phyloP scores from a whole-genome alignment of 64 coral and sea anemone species.

The Porites australiensis region DNA sequence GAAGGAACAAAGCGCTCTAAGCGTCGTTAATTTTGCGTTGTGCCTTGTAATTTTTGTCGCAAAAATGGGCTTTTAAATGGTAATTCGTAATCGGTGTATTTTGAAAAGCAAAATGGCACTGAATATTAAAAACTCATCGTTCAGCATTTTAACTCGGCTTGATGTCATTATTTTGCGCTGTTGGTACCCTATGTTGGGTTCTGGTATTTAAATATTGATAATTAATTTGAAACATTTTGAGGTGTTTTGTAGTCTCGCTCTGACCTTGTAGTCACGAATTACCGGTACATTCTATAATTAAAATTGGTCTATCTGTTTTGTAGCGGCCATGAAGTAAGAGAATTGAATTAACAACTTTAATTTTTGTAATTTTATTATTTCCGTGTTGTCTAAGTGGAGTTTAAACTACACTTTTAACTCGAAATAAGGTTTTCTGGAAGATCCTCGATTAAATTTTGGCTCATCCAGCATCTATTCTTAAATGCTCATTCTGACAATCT shows the following conservation, averaged over 20 bases:
- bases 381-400: neutral
- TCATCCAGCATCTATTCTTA: too few species aligned
- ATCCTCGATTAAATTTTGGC: neutral
- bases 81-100: constrained; percentile 30
- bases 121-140: constrained; percentile 60
- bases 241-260: constrained; percentile 26
- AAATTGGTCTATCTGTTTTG: constrained; percentile 4
- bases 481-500: too few species aligned
- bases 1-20: neutral
- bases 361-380: neutral
- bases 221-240: constrained; percentile 31
- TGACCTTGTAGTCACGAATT: constrained; percentile 24
- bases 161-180: constrained; percentile 37
- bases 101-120: constrained; percentile 31
- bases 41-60: neutral
- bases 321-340: neutral
- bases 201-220: constrained; percentile 17
- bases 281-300: neutral
- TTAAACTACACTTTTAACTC: neutral
- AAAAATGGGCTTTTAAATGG: constrained; percentile 22
- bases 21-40: neutral
- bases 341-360: neutral
- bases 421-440: neutral
- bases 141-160: constrained; percentile 34
- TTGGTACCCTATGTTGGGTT: neutral